Conservation (phyloP, 2,888 invertebrate genomes). For the Pocota personata region DNA sequence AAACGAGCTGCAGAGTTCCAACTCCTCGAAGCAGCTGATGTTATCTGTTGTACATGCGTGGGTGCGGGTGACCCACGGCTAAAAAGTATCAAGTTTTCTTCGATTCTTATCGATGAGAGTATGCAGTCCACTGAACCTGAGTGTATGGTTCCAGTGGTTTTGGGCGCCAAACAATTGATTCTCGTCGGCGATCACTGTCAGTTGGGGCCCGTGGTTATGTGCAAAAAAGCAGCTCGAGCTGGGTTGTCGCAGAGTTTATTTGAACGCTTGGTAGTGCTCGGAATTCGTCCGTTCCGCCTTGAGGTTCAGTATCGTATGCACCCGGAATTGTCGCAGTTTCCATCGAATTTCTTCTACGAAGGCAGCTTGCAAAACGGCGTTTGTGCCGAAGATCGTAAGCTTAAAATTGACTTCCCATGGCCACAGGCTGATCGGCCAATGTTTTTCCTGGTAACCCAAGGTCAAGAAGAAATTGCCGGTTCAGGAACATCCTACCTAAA, state of each 20-base stretch:
- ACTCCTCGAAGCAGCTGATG: conserved; percentile 97
- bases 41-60: conserved; percentile 99
- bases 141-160: conserved; percentile 99
- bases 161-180: conserved; percentile 98
- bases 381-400: conserved; percentile 96
- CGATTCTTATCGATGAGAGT: conserved; percentile 98
- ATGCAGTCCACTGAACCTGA: conserved; percentile 99
- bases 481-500: conserved; percentile 99
- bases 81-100: conserved; percentile 96
- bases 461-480: conserved; percentile 99
- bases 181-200: conserved; percentile 99
- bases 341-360: conserved; percentile 99
- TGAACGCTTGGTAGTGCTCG: conserved; percentile 97
- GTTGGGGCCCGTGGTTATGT: conserved; percentile 99
- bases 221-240: conserved; percentile 98
- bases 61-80: conserved; percentile 98
- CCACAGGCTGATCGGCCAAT: conserved; percentile 97
- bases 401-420: conserved; percentile 99
- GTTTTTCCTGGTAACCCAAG: conserved; percentile 99
- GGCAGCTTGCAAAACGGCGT: conserved; percentile 99
- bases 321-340: conserved; percentile 97
- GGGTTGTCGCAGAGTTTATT: conserved; percentile 98
- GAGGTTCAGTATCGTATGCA: conserved; percentile 99
- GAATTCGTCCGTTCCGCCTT: conserved; percentile 97
- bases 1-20: conserved; percentile 96